Evolutionary conservation across 2,113 vertebrate species (phyloP), one percentile per base, ranked within the genome.

Genomic region (Ramphastos sulfuratus): DNA sequence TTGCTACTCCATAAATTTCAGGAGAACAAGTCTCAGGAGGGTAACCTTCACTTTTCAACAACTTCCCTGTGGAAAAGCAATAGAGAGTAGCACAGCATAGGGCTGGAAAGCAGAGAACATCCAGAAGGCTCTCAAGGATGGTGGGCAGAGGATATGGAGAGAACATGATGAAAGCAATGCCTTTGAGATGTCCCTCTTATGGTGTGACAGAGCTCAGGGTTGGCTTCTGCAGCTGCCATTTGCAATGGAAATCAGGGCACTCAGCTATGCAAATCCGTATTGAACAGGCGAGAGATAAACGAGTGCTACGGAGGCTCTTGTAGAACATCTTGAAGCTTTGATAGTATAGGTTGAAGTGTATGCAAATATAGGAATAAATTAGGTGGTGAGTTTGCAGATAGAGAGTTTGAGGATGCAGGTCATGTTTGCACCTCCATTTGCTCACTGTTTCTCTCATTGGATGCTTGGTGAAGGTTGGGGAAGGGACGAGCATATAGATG

Each of bases 161-260:
- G 87, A 90, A 59, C 28, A 46, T 1, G 8, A 18, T 21, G 30
- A 80, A 92, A 25, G 27, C 3, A 1, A 54, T 14, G 24, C 75
- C 89, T 92, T 82, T 42, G n/a, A 67, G 31, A 64, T 2, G 14
- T 4, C 37, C 56, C 56, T 73, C 86, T 70, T 30, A 1, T 14
- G 2, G n/a, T 39, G 14, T 7, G 16, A 21, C 69, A 42, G 24
- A 75, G 72, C 88, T 82, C 85, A 27, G 60, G 27, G 16, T 18
- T 20, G 17, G 39, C 70, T 63, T 55, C 44, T 76, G 19, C 28
- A 18, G 44, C 82, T 79, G 64, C 67, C 70, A 91, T 79, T 92
- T 93, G 82, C 86, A 95, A 94, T 82, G 80, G 31, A 95, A 94
- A 95, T 88, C 66, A 6, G 12, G 35, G 60, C 42, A 7, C 50